These are phyloP conservation scores for Bradypodion ventrale DNA, from an alignment of 2,797 vertebrate genomes.

Conservation along the genomic window DNA sequence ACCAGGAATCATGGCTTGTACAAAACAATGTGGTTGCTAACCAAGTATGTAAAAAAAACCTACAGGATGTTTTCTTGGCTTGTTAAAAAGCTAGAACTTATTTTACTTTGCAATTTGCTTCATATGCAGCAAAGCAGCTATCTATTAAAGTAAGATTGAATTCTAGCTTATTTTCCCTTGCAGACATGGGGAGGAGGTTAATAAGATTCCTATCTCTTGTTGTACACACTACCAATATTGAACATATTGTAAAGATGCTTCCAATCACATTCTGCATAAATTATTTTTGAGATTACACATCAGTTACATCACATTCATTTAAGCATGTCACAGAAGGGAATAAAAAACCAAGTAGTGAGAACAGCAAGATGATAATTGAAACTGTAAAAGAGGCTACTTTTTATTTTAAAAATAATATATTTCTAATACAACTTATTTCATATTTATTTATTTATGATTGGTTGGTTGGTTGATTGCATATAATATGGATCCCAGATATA, in stretches of 20 bases:
- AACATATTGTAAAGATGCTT: neutral
- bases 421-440: neutral
- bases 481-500: no score
- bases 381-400: neutral
- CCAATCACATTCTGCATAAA: neutral
- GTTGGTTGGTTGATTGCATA: no score
- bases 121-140: neutral
- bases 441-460: no score
- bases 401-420: neutral
- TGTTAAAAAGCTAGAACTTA: neutral
- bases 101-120: neutral
- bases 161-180: neutral
- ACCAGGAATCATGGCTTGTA: neutral
- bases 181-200: no score
- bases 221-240: neutral
- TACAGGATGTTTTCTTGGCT: neutral
- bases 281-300: neutral
- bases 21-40: neutral
- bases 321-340: neutral
- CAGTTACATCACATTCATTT: neutral
- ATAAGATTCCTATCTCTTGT: neutral
- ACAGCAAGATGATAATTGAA: neutral
- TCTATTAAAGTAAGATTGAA: neutral
- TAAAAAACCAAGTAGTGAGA: neutral
- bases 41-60: neutral